A percentile compares a stretch with the other conserved stretches of the same genome.
phyloP scores from a whole-genome alignment of 2,888 invertebrate species.

The Protophormia terraenovae region DNA sequence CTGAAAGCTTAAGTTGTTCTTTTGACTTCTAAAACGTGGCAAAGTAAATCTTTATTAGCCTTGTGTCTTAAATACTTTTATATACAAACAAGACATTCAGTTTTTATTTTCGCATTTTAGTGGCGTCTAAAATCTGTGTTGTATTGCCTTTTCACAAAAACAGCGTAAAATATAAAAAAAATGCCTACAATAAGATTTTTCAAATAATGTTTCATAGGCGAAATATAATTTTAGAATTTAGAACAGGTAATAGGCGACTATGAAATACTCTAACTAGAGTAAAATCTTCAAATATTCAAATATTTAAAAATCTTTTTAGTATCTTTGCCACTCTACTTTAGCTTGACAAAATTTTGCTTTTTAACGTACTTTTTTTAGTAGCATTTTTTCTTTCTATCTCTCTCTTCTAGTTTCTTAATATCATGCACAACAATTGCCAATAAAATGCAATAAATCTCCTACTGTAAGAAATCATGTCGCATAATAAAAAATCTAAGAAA shows the following conservation, averaged over 20 bases:
- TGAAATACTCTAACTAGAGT: not conserved
- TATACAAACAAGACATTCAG: not conserved
- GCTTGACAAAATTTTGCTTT: not conserved
- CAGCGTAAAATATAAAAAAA: not conserved
- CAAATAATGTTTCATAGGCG: not conserved
- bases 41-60: not conserved
- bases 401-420: slow-evolving; percentile 26
- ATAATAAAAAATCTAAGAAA: slow-evolving; percentile 19
- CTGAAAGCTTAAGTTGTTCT: too few species aligned
- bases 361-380: not conserved
- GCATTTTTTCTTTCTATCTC: not conserved
- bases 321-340: not conserved
- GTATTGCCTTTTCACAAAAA: not conserved
- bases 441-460: slow-evolving; percentile 60
- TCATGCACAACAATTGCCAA: slow-evolving; percentile 66
- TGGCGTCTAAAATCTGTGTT: slow-evolving; percentile 11
- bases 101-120: not conserved
- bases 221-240: not conserved
- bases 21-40: too few species aligned
- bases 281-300: not conserved
- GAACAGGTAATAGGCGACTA: not conserved
- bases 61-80: not conserved
- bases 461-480: slow-evolving; percentile 22
- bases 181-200: slow-evolving; percentile 3
- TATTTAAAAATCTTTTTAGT: too few species aligned